phyloP scores from a whole-genome alignment of 2,113 vertebrate genomes.

The Festucalex cinctus region DNA sequence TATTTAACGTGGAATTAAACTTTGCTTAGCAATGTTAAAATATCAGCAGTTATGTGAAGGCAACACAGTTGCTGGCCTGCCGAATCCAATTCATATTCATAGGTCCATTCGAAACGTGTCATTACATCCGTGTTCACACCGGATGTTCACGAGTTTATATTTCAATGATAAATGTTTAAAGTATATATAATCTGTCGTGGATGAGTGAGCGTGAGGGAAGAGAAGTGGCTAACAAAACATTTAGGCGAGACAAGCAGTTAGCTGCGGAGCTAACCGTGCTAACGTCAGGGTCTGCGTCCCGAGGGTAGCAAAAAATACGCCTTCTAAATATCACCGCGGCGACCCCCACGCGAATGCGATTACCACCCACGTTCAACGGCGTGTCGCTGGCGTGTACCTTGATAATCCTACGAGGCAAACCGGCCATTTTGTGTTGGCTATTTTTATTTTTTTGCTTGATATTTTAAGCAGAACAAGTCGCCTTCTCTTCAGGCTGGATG shows the following conservation, averaged over 20 bases:
- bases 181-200: neutral
- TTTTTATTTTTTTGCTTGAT: constrained; percentile 39
- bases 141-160: neutral
- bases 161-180: no score
- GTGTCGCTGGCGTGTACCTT: constrained; percentile 74
- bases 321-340: neutral
- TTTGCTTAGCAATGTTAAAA: neutral
- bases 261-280: constrained; percentile 41
- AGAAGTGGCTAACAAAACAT: constrained; percentile 57
- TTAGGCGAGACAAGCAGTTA: constrained; percentile 29
- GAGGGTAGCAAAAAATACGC: neutral
- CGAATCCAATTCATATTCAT: constrained; percentile 65
- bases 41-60: constrained; percentile 21
- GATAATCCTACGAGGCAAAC: constrained; percentile 92
- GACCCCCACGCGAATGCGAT: neutral
- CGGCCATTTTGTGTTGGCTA: constrained; percentile 88
- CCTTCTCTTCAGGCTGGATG: constrained; percentile 73
- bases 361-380: neutral
- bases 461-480: constrained; percentile 74
- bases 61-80: constrained; percentile 39
- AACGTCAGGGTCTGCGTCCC: constrained; percentile 34
- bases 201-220: constrained; percentile 18
- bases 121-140: neutral
- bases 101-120: constrained; percentile 11
- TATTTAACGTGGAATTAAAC: neutral